Evolutionary conservation across 1,140 invertebrate species (phyloP), one percentile per base, ranked within the genome.

Genomic region (Chironomus tepperi): DNA sequence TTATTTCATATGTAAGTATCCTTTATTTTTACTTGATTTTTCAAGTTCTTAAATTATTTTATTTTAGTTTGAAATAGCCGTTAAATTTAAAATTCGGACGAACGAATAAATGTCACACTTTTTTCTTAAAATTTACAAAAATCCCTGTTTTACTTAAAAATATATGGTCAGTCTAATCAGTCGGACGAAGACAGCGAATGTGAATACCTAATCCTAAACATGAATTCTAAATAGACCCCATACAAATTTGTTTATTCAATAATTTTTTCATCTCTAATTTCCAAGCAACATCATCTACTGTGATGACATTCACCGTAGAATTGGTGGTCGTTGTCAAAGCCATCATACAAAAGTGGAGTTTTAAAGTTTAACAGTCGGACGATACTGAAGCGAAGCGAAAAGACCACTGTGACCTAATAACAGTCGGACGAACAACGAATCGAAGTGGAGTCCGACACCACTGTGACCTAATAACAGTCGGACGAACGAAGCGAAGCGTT

Each of bases 291-390:
- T 96, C 94, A 73, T 94, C 93, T n/a, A 76, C 92, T n/a, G 93
- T 82, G 93, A 95, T 80, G 94, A 96, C 80, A 84, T 96, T 77
- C 93, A 97, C 81, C 88, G 93, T 80, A 89, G 93, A 78, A 93
- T 96, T 81, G 93, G 94, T 70, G 94, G 94, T 65, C 88, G 93
- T 74, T 97, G 95, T 85, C 89, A 91, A 65, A 93, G 90, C 76
- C 90, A 97, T 82, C 96, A 97, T 85, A 97, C 97, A 95, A 96
- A 96, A 86, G 91, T 97, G n/a, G 64, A 93, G 96, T 34, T 97
- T 97, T 85, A 95, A 96, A 83, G 94, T 96, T 67, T 95, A n/a
- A n/a, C n/a, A n/a, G n/a, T 93, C 87, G 95, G 93, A 85, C 47
- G 88, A 43, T 74, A 19, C 19, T 21, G 42, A 74, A 21, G 73